These are phyloP conservation scores for Papilio dardanus DNA, from an alignment of 1,140 invertebrate genomes.

Conservation along the genomic window DNA sequence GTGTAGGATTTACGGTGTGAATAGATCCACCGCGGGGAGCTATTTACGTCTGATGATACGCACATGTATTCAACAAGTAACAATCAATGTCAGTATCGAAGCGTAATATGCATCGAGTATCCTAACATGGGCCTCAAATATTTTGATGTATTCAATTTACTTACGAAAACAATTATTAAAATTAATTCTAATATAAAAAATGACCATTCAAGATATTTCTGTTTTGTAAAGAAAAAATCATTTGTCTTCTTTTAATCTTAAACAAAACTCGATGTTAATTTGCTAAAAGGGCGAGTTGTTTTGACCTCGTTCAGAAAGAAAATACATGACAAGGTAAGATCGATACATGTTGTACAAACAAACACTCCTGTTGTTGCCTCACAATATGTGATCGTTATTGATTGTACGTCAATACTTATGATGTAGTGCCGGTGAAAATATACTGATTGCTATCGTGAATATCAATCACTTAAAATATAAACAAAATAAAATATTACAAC, in stretches of 20 bases:
- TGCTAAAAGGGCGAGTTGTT: background rate
- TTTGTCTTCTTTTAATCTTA: background rate
- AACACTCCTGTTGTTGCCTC: background rate
- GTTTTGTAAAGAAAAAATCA: background rate
- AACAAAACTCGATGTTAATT: background rate
- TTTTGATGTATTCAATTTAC: background rate
- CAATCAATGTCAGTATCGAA: slow-evolving; percentile 24
- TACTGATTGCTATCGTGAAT: background rate
- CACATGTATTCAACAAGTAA: slow-evolving; percentile 32
- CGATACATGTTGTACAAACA: slow-evolving; percentile 24
- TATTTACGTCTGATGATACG: slow-evolving; percentile 36
- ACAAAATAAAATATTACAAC: too few relatives aligned
- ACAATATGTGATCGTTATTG: slow-evolving; percentile 12
- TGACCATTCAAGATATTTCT: background rate
- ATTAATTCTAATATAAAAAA: background rate
- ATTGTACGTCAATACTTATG: background rate
- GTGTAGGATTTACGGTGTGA: slow-evolving; percentile 37
- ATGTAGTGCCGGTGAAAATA: background rate
- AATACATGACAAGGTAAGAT: slow-evolving; percentile 18
- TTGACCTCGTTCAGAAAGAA: slow-evolving; percentile 2
- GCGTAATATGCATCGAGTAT: slow-evolving; percentile 23
- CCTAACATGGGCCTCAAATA: background rate
- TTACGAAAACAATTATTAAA: background rate
- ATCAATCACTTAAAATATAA: background rate
- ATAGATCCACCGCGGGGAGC: slow-evolving; percentile 34